A percentile compares a stretch with the other conserved stretches of the same genome.
Evolutionary conservation across 2,113 vertebrate genomes (phyloP).

Genomic region (Mus spicilegus): DNA sequence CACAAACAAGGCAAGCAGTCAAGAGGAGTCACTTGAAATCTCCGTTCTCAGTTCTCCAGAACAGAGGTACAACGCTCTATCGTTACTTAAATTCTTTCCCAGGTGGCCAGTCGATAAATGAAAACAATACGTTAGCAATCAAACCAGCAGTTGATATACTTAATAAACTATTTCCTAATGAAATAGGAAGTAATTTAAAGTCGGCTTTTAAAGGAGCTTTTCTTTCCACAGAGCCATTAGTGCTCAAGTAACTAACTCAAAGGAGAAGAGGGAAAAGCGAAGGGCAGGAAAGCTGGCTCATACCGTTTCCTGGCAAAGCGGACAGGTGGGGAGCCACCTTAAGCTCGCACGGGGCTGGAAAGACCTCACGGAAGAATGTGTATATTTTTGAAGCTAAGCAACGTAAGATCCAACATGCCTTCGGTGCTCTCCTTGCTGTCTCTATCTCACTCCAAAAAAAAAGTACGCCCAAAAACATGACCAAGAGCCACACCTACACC

Average conservation of each 20-base stretch:
- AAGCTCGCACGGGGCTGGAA: neutral
- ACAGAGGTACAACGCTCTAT: neutral
- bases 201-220: neutral
- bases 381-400: neutral
- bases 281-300: neutral
- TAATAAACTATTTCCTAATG: constrained; percentile 22
- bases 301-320: neutral
- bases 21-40: neutral
- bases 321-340: neutral
- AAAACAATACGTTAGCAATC: neutral
- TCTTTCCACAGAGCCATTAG: neutral
- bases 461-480: neutral
- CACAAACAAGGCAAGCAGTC: neutral
- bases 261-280: neutral
- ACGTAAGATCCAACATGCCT: neutral
- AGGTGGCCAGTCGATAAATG: neutral
- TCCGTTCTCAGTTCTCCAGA: neutral
- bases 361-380: neutral
- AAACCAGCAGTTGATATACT: neutral
- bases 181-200: constrained; percentile 40
- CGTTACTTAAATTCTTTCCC: neutral
- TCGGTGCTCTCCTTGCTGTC: neutral
- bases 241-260: neutral
- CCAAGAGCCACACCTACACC: neutral
- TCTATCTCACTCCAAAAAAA: neutral